These are phyloP conservation scores for Lydus trimaculatus DNA, from an alignment of 2,888 invertebrate genomes.

Conservation along the genomic window DNA sequence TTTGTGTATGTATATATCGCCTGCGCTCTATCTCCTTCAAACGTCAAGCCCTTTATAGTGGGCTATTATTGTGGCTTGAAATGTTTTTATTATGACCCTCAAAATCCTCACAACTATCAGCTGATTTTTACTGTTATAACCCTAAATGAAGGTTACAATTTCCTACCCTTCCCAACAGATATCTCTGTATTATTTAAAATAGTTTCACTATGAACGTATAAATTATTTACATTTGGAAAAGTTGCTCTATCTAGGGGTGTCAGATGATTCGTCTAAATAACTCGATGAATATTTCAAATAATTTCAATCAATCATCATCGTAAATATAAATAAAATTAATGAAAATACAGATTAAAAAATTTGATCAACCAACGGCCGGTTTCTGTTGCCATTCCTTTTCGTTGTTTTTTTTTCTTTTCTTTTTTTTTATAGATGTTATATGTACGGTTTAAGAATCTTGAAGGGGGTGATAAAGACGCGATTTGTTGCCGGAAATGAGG, in stretches of 20 bases:
- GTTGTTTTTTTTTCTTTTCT: too few relatives aligned
- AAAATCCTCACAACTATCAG: slow-evolving; percentile 41
- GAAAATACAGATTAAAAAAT: too few relatives aligned
- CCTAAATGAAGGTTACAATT: not conserved
- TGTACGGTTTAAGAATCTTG: slow-evolving; percentile 17
- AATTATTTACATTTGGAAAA: too few relatives aligned
- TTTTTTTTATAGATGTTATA: not conserved
- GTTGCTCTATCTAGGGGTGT: too few relatives aligned
- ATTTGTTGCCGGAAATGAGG: slow-evolving; percentile 58
- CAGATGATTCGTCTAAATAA: too few relatives aligned
- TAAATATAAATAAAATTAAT: too few relatives aligned
- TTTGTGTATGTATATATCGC: slow-evolving; percentile 16
- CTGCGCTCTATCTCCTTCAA: slow-evolving; percentile 35
- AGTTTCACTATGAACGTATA: not conserved
- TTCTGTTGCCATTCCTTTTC: not conserved
- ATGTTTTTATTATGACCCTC: slow-evolving; percentile 45
- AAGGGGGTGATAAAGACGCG: slow-evolving; percentile 54
- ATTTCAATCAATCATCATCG: not conserved
- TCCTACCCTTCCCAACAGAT: not conserved
- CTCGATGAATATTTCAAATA: not conserved
- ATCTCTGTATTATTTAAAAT: not conserved
- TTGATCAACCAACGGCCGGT: not conserved
- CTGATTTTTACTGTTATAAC: slow-evolving; percentile 43
- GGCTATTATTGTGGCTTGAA: slow-evolving; percentile 47
- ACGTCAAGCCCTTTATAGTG: slow-evolving; percentile 54